Conservation (phyloP, 2,888 invertebrate species). For the Euplagia quadripunctaria region DNA sequence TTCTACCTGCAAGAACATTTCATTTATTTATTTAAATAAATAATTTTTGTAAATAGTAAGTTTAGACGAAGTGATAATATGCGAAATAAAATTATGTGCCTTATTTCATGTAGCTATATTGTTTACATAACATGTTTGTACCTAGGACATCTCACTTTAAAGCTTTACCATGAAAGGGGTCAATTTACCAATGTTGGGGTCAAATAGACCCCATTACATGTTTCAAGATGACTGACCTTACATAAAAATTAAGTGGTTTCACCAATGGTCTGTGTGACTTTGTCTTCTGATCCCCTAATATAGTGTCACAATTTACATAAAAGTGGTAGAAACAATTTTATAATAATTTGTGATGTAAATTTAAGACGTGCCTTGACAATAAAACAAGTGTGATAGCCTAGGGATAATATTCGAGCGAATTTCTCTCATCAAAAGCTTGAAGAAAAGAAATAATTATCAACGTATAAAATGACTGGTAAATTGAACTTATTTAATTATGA, state of each 20-base stretch:
- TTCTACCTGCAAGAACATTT: constrained; percentile 38
- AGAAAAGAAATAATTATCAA: background rate
- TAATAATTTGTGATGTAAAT: constrained; percentile 37
- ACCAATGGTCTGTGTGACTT: background rate
- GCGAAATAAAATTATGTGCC: constrained; percentile 72
- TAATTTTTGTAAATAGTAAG: constrained; percentile 71
- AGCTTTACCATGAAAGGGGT: background rate
- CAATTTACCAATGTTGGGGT: constrained; percentile 15
- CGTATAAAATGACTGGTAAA: constrained; percentile 7
- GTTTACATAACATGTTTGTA: constrained; percentile 30
- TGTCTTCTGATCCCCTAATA: constrained; percentile 8
- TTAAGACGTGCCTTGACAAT: constrained; percentile 32
- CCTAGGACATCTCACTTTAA: constrained; percentile 5
- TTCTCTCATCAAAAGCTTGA: background rate
- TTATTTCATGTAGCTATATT: constrained; percentile 63
- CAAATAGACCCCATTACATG: background rate
- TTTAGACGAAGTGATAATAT: constrained; percentile 70
- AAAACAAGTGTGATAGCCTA: constrained; percentile 7
- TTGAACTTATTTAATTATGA: background rate
- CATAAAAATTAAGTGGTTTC: background rate
- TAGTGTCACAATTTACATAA: constrained; percentile 44
- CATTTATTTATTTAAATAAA: constrained; percentile 66
- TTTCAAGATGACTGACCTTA: background rate
- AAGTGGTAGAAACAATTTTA: constrained; percentile 9
- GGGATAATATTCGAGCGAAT: background rate